These are phyloP conservation scores for Astreopora myriophthalma DNA, from an alignment of 64 coral and sea anemone species.

Conservation along the genomic window DNA sequence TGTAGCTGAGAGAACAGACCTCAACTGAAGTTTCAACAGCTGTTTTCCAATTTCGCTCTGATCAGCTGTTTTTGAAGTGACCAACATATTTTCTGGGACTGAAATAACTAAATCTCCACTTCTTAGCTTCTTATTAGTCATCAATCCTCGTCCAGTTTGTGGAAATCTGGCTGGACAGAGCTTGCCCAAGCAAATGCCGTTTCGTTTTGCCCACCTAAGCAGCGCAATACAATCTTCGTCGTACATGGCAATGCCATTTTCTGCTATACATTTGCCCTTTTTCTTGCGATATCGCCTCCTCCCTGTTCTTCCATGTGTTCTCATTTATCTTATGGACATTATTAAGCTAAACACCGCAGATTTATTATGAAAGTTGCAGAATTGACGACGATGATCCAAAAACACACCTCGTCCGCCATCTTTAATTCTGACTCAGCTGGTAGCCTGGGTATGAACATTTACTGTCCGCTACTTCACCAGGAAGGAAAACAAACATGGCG, in stretches of 20 bases:
- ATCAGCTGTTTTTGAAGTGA: slow-evolving; percentile 67
- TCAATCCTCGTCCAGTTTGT: slow-evolving; percentile 72
- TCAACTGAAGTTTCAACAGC: not conserved
- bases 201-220: slow-evolving; percentile 82
- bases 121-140: slow-evolving; percentile 54
- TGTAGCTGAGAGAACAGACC: slow-evolving; percentile 31
- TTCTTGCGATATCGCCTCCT: slow-evolving; percentile 37
- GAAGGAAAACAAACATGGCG: slow-evolving; percentile 13
- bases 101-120: slow-evolving; percentile 72
- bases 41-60: slow-evolving; percentile 35
- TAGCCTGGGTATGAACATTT: not conserved
- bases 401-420: not conserved
- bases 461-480: too few relatives aligned
- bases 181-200: slow-evolving; percentile 65
- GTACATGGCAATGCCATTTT: not conserved
- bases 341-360: not conserved
- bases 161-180: slow-evolving; percentile 58
- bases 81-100: slow-evolving; percentile 72
- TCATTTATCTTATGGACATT: not conserved
- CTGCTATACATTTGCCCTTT: not conserved
- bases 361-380: not conserved
- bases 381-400: too few relatives aligned
- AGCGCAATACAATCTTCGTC: slow-evolving; percentile 65
- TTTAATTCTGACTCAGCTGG: not conserved
- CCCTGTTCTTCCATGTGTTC: slow-evolving; percentile 57